These are phyloP conservation scores for Loris lydekkerianus DNA, from an alignment of 2,797 vertebrate genomes.

Conservation along the genomic window DNA sequence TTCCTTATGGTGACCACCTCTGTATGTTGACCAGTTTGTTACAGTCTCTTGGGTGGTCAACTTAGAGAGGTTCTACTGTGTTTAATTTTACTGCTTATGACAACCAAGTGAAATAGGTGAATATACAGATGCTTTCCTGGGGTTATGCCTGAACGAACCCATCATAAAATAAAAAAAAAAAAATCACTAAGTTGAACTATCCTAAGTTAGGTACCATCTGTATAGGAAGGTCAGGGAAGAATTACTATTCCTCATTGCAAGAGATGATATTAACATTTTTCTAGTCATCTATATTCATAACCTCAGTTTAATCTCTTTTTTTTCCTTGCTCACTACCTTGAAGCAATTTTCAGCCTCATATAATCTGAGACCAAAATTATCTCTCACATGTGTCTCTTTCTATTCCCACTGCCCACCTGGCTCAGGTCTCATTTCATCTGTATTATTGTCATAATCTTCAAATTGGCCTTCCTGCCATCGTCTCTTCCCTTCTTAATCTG, in stretches of 20 bases:
- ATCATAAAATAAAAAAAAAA: not conserved
- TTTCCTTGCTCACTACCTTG: not conserved
- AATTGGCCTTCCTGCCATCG: not conserved
- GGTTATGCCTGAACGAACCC: not conserved
- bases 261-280: not conserved
- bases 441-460: not conserved
- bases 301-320: not conserved
- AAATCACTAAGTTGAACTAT: not conserved
- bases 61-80: not conserved
- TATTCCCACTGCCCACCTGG: not conserved
- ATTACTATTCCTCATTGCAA: not conserved
- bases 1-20: too few relatives aligned
- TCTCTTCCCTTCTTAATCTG: not conserved
- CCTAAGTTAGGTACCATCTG: not conserved
- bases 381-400: not conserved
- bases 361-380: not conserved
- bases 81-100: slow-evolving; percentile 19
- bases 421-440: not conserved
- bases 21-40: too few relatives aligned
- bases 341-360: not conserved
- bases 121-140: not conserved
- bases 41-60: too few relatives aligned
- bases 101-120: not conserved
- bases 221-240: not conserved
- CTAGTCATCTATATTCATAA: not conserved